Evolutionary conservation across 2,888 invertebrate species (phyloP), one percentile per base, ranked within the genome.

Genomic region (Drosophila buzzatii): DNA sequence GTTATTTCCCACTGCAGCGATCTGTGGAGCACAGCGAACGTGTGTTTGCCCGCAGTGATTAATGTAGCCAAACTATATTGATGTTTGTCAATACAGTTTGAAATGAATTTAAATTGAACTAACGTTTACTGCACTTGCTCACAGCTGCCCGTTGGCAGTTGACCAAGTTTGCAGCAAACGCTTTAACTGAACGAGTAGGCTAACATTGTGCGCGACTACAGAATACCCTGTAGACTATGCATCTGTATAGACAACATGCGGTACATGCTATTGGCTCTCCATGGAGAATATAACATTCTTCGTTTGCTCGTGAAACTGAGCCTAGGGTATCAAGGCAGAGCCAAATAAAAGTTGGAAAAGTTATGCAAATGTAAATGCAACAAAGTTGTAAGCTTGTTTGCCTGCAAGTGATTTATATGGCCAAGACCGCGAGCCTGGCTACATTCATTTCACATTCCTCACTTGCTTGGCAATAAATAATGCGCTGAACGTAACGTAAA

Each of bases 281-380:
- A n/a, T n/a, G n/a, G n/a, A n/a, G n/a, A 27, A 6, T 27, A 55
- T 10, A 35, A 18, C 14, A 18, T 2, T 44, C 12, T 20, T 23
- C 14, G 20, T 44, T 5, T 18, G 18, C 1, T 12, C 27, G 10
- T 23, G n/a, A 14, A 61, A 1, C 8, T 20, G 18, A 6, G 16
- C 16, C 20, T 18, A 37, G 44, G 23, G 39, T 55, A 14, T 49
- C 1, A n/a, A 18, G 33, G 61, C 41, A 27, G 55, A 47, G 14
- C 52, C 16, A 55, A 62, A 58, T 8, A 16, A 66, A 70, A 52
- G 63, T 47, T 73, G 39, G 39, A 59, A 83, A 76, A 83, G 80
- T 88, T 88, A 88, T 88, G 88, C 84, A 88, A 83, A 88, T 86
- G 79, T 83, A 71, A 73, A 70, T 81, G 83, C 83, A 88, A 78